phyloP scores from a whole-genome alignment of 2,888 invertebrate species.

The Hedychridium roseum region DNA sequence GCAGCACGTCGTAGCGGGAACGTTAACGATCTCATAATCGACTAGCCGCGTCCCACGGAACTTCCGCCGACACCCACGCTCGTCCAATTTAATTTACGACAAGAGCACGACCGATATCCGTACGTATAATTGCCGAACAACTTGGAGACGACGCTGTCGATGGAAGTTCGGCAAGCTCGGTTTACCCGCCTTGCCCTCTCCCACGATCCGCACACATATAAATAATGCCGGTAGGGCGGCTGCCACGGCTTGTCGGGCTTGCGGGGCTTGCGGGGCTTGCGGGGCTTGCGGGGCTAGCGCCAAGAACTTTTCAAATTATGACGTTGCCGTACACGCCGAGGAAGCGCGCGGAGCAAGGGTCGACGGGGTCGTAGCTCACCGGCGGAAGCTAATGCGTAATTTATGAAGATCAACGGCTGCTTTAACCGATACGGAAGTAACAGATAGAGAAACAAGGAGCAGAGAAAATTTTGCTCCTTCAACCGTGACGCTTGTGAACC shows the following conservation, averaged over 20 bases:
- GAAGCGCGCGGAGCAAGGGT: background rate
- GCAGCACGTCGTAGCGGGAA: background rate
- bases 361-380: constrained; percentile 6
- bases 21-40: background rate
- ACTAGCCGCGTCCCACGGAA: background rate
- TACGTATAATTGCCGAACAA: constrained; percentile 33
- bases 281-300: constrained; percentile 1
- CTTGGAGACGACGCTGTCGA: constrained; percentile 24
- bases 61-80: background rate
- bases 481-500: no score
- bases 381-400: constrained; percentile 33
- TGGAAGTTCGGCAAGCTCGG: constrained; percentile 21
- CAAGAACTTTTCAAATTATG: constrained; percentile 40
- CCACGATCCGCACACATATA: constrained; percentile 28
- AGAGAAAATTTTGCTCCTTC: constrained; percentile 15
- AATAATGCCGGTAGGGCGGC: constrained; percentile 27
- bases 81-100: constrained; percentile 19
- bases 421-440: constrained; percentile 34
- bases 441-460: constrained; percentile 20
- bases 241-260: no score
- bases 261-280: no score
- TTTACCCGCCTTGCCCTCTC: constrained; percentile 4
- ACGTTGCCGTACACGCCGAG: constrained; percentile 9
- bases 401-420: constrained; percentile 38
- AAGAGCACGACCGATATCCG: constrained; percentile 11